phyloP scores from a whole-genome alignment of 2,888 invertebrate genomes.

The Ptilodon capucinus region DNA sequence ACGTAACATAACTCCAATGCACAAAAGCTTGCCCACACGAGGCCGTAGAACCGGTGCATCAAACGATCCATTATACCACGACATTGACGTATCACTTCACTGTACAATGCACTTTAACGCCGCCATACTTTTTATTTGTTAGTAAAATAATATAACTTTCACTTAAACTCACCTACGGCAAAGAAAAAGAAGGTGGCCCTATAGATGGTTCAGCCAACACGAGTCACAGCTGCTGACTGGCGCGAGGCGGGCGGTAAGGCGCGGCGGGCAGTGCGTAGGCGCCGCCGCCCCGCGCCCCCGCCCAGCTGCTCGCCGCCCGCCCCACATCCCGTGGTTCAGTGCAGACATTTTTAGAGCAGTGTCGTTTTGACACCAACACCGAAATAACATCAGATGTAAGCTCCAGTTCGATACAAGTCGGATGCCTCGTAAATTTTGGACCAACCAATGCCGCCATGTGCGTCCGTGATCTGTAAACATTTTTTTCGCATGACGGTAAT shows the following conservation, averaged over 20 bases:
- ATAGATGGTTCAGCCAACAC: conserved; percentile 85
- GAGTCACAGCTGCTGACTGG: conserved; percentile 81
- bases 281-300: conserved; percentile 47
- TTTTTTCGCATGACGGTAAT: neutral
- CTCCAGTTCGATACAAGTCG: conserved; percentile 56
- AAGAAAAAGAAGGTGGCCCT: conserved; percentile 79
- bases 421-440: conserved; percentile 55
- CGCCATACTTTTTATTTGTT: conserved; percentile 40
- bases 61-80: conserved; percentile 40
- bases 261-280: conserved; percentile 74
- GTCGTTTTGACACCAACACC: conserved; percentile 81
- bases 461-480: conserved; percentile 25
- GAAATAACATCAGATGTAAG: conserved; percentile 74
- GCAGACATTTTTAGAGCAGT: conserved; percentile 79
- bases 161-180: conserved; percentile 76
- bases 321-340: conserved; percentile 42
- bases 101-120: conserved; percentile 50
- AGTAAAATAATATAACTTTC: conserved; percentile 47
- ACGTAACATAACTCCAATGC: neutral
- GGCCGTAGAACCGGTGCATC: conserved; percentile 40
- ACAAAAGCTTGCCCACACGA: conserved; percentile 24
- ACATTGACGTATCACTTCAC: conserved; percentile 69
- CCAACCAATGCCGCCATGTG: conserved; percentile 38
- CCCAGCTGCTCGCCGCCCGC: conserved; percentile 26
- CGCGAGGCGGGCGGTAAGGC: conserved; percentile 76